These are phyloP conservation scores for Rhadina sibilatrix DNA, from an alignment of 2,113 vertebrate genomes.

Conservation along the genomic window DNA sequence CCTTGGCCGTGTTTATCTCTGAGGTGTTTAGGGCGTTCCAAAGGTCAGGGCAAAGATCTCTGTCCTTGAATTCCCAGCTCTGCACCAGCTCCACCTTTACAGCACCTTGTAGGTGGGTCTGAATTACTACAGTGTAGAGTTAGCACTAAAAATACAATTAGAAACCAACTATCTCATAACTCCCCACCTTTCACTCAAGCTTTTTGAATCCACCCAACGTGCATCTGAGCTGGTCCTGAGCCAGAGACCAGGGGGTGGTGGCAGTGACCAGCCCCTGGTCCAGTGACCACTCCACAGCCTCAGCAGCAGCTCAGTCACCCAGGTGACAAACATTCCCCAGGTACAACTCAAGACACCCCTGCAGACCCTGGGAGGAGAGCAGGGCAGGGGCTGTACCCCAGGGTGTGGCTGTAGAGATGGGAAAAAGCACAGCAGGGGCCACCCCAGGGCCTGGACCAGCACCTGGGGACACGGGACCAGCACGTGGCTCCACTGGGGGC, in stretches of 20 bases:
- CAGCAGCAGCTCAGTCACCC: background rate
- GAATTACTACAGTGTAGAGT: fast-evolving
- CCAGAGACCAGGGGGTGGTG: background rate
- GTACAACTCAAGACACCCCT: background rate
- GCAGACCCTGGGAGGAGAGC: background rate
- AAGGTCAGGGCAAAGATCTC: background rate
- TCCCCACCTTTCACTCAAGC: background rate
- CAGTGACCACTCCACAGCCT: background rate
- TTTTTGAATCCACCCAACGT: fast-evolving
- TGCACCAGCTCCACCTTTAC: background rate
- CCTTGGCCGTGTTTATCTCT: background rate
- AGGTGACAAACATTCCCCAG: background rate
- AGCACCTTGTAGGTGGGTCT: background rate
- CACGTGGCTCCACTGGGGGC: background rate
- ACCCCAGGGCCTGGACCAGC: background rate
- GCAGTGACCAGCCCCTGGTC: background rate
- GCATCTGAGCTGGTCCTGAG: background rate
- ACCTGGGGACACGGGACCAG: background rate
- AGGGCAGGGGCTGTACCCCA: background rate
- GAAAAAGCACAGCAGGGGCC: background rate
- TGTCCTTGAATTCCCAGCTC: background rate
- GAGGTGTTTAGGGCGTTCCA: background rate
- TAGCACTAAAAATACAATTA: background rate
- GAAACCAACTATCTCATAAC: background rate
- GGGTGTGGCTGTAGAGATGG: background rate